These are phyloP conservation scores for Limnephilus lunatus DNA, from an alignment of 2,888 invertebrate species.

Conservation along the genomic window DNA sequence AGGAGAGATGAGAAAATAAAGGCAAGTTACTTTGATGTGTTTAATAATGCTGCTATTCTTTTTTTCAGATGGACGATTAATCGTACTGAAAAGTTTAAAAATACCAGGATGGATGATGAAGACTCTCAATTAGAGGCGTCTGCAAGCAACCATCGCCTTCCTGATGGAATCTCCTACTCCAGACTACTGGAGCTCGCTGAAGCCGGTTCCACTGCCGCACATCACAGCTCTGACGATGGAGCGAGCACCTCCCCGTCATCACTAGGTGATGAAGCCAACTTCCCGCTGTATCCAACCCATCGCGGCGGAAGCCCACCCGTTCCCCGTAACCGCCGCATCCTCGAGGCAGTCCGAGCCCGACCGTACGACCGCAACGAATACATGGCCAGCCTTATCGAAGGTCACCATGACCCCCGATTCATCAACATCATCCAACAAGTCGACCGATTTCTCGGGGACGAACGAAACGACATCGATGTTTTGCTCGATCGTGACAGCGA, in stretches of 20 bases:
- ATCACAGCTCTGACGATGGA: no score
- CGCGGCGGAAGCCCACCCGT: neutral
- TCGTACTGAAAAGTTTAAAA: no score
- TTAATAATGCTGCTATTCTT: no score
- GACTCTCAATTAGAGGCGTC: neutral
- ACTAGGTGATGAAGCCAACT: neutral
- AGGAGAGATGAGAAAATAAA: no score
- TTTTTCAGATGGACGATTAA: neutral
- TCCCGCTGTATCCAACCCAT: neutral
- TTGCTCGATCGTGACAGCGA: neutral
- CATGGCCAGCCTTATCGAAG: neutral
- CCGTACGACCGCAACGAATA: neutral
- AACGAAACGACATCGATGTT: neutral
- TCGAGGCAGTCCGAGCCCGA: neutral
- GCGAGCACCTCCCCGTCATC: no score
- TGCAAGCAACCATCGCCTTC: neutral
- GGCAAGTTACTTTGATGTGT: no score
- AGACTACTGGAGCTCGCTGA: neutral
- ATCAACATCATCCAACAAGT: neutral
- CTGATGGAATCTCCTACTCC: neutral
- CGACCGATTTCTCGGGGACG: neutral
- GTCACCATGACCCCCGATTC: neutral
- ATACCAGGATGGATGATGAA: neutral
- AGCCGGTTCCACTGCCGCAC: no score
- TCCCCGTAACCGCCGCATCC: neutral